Percentiles rank a stretch among this genome's conserved stretches.
phyloP scores from a whole-genome alignment of 1,140 invertebrate species.

The Cydia amplana region DNA sequence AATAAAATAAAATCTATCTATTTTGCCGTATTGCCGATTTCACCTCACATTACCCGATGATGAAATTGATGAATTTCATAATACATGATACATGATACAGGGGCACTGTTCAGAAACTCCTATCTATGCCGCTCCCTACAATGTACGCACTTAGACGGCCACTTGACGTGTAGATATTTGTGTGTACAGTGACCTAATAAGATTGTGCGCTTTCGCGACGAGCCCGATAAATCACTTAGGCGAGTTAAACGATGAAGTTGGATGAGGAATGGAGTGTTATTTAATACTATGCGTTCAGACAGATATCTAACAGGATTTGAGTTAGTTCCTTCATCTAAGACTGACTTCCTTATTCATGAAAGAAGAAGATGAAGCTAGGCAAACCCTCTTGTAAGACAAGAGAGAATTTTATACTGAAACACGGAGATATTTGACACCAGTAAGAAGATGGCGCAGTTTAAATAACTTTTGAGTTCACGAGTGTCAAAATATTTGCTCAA shows the following conservation, averaged over 20 bases:
- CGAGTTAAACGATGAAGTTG: not conserved
- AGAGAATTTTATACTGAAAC: not conserved
- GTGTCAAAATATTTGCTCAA: not conserved
- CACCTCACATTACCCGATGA: not conserved
- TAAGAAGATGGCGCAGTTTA: not conserved
- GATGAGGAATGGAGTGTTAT: no score
- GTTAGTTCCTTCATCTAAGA: no score
- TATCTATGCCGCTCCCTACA: not conserved
- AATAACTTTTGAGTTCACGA: not conserved
- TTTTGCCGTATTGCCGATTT: no score
- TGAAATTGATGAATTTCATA: not conserved
- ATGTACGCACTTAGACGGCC: constrained; percentile 47
- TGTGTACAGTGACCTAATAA: constrained; percentile 32
- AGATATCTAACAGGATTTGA: no score
- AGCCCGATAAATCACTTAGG: constrained; percentile 16
- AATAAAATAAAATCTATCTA: no score
- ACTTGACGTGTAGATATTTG: constrained; percentile 26
- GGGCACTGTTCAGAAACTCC: constrained; percentile 12
- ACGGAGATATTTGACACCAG: not conserved
- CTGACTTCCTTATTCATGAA: no score
- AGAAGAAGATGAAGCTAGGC: no score
- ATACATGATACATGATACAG: not conserved
- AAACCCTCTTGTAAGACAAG: not conserved
- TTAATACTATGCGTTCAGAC: no score
- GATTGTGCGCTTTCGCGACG: constrained; percentile 28